phyloP scores from a whole-genome alignment of 2,888 invertebrate genomes.

The Cyclophora albipunctata region DNA sequence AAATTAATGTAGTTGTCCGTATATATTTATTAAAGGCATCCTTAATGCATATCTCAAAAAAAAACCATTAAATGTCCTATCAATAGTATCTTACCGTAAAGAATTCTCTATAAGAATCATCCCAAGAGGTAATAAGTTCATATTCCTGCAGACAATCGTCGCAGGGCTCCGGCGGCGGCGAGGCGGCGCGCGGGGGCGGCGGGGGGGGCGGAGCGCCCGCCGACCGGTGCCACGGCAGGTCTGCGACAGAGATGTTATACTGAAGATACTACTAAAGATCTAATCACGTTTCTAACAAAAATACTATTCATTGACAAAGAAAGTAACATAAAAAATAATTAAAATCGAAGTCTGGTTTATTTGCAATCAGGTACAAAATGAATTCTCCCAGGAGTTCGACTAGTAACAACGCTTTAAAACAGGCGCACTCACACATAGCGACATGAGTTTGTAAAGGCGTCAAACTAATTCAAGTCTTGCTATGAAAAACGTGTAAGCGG shows the following conservation, averaged over 20 bases:
- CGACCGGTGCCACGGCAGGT: constrained; percentile 65
- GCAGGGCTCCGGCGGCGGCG: constrained; percentile 35
- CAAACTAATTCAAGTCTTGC: no score
- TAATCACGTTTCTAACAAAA: neutral
- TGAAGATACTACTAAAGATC: neutral
- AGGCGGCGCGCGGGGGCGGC: neutral
- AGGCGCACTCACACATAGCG: no score
- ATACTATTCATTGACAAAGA: no score
- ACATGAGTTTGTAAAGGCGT: no score
- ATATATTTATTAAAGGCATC: no score
- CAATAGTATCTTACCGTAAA: neutral
- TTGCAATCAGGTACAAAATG: no score
- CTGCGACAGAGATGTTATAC: constrained; percentile 25
- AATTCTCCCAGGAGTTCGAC: no score
- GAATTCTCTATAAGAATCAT: neutral
- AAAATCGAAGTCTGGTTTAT: no score
- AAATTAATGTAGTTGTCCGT: no score
- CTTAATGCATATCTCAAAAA: neutral
- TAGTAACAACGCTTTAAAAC: no score
- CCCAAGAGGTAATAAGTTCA: constrained; percentile 46
- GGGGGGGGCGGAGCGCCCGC: constrained; percentile 15
- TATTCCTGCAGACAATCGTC: constrained; percentile 62
- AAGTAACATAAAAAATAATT: no score
- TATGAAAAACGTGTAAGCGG: no score
- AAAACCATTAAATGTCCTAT: neutral